Evolutionary conservation across 2,888 invertebrate species (phyloP), one percentile per base, ranked within the genome.

Genomic region (Xanthorhoe spadicearia): DNA sequence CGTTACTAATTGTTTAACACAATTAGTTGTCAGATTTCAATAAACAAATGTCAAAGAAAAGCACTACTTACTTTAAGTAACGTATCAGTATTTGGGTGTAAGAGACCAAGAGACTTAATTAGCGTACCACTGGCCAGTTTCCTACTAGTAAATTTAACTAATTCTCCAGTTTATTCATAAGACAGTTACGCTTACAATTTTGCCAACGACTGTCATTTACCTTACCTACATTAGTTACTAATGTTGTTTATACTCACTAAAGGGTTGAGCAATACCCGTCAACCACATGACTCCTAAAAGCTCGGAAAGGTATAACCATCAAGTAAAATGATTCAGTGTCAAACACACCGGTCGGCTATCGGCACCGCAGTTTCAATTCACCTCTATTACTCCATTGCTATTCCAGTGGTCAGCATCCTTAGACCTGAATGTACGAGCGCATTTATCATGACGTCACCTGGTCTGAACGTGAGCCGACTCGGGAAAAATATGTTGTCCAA

Each of bases 401-500:
- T 67, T 56, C 49, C 32, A 57, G 54, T 61, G 67, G 66, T 65
- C 59, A 56, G 53, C 58, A 60, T 23, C 38, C 38, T 63, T 56
- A 67, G 52, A 53, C 62, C 53, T 59, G 64, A 71, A 83, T 83
- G 83, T 82, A 82, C 73, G 79, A 70, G 75, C 70, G 74, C 81
- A 86, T 87, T 84, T 82, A 80, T 87, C 85, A 84, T 79, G 82
- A 84, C 87, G 83, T 86, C 87, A 87, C 87, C 86, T 86, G 88
- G 75, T 75, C 73, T 75, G 80, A 82, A 87, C 86, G 86, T 84
- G 88, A 85, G 83, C 79, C 77, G 83, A 79, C 81, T 88, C 55
- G 73, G 79, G 73, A 77, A 82, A 89, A 86, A 88, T 88, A 88
- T 88, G 84, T 82, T 82, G 78, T 78, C 80, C 87, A 85, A 89